These are phyloP conservation scores for Panulirus ornatus DNA, from an alignment of 1,140 invertebrate species.

Conservation along the genomic window DNA sequence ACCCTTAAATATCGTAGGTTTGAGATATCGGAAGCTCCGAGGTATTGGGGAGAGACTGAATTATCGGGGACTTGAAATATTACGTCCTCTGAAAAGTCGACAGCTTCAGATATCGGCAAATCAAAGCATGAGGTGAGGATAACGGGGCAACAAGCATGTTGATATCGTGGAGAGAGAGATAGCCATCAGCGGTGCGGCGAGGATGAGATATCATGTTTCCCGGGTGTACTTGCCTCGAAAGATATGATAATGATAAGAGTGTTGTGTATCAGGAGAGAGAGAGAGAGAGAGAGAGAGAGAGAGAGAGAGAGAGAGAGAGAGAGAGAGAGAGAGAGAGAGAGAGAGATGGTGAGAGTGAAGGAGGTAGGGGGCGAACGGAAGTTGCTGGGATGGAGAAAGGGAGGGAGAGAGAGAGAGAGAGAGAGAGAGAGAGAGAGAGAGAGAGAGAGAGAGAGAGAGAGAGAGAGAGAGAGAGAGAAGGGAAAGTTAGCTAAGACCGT, in stretches of 20 bases:
- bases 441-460: slow-evolving; percentile 1
- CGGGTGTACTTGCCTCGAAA: background rate
- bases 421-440: background rate
- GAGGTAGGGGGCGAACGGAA: background rate
- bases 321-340: background rate
- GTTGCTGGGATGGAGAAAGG: background rate
- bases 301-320: background rate
- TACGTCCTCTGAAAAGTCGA: too few relatives aligned
- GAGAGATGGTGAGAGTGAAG: background rate
- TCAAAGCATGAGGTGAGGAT: too few relatives aligned
- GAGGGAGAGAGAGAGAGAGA: background rate
- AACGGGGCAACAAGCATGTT: too few relatives aligned
- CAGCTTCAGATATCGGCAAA: too few relatives aligned
- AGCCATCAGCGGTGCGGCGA: too few relatives aligned
- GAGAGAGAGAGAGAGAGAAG: background rate
- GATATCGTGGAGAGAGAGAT: too few relatives aligned
- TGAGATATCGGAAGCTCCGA: too few relatives aligned
- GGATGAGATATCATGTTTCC: background rate
- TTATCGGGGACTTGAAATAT: too few relatives aligned
- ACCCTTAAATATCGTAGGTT: too few relatives aligned
- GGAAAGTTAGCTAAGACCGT: background rate
- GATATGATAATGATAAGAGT: slow-evolving; percentile 24
- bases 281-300: background rate
- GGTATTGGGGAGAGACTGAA: too few relatives aligned
- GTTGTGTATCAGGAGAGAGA: background rate